A percentile compares a stretch with the other conserved stretches of the same genome.
These are phyloP conservation scores for Polymixis flavicincta DNA, from an alignment of 2,888 invertebrate genomes.

Conservation along the genomic window DNA sequence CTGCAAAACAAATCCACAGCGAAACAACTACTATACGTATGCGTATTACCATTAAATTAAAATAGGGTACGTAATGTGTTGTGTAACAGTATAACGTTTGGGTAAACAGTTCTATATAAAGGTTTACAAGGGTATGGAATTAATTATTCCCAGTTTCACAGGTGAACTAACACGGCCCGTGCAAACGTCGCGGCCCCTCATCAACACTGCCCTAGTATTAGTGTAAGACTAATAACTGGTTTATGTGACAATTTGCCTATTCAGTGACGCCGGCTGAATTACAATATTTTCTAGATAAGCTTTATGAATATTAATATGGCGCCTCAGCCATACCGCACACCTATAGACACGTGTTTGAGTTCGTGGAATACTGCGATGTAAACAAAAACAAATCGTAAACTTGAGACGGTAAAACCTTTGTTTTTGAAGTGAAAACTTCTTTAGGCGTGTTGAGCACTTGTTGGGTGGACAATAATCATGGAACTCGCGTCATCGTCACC, in stretches of 20 bases:
- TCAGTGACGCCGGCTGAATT: conserved; percentile 55
- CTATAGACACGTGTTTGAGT: background rate
- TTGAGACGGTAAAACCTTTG: background rate
- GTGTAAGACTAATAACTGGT: conserved; percentile 72
- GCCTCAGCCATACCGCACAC: background rate
- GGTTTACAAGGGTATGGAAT: conserved; percentile 71
- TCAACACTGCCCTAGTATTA: conserved; percentile 70
- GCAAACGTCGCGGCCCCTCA: conserved; percentile 68
- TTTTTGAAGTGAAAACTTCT: too few species aligned
- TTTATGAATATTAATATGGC: conserved; percentile 55
- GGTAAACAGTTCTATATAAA: conserved; percentile 68
- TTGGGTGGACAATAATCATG: too few species aligned
- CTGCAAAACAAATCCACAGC: conserved; percentile 53
- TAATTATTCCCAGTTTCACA: conserved; percentile 76
- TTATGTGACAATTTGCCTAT: conserved; percentile 67
- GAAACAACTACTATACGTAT: conserved; percentile 49
- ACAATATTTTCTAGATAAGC: conserved; percentile 58
- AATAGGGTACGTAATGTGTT: conserved; percentile 68
- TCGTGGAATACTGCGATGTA: conserved; percentile 7
- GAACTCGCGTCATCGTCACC: too few species aligned
- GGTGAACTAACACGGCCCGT: conserved; percentile 75
- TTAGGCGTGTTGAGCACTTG: too few species aligned
- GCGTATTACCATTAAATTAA: conserved; percentile 64
- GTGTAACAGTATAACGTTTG: conserved; percentile 67
- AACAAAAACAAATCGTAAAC: conserved; percentile 33